Evolutionary conservation across 2,113 vertebrate genomes (phyloP).

Genomic region (Chloropsis cyanopogon): DNA sequence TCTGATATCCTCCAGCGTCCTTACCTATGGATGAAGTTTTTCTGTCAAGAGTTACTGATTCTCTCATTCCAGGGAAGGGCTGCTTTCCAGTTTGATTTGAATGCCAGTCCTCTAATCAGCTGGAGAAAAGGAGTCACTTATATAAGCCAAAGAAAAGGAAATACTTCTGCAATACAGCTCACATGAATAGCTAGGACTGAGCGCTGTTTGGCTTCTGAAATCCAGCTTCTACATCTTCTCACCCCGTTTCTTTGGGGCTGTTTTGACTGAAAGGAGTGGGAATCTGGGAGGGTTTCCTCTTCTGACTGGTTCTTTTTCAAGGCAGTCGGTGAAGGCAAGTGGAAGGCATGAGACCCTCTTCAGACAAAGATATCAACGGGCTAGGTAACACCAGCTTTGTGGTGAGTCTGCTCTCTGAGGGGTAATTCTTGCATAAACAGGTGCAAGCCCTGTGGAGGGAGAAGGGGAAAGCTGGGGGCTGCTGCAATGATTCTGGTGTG

Average conservation of each 20-base stretch:
- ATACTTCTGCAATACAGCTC: conserved; percentile 9
- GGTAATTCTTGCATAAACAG: background rate
- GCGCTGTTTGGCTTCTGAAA: background rate
- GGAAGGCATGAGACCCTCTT: conserved; percentile 31
- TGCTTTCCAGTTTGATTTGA: background rate
- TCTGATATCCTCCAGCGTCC: background rate
- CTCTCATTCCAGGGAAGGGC: background rate
- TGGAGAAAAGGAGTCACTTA: conserved; percentile 39
- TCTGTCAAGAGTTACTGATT: background rate
- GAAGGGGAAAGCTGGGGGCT: background rate
- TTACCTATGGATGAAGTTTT: background rate
- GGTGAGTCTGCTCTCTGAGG: conserved; percentile 55
- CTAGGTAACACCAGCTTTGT: conserved; percentile 48
- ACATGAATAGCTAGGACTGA: conserved; percentile 32
- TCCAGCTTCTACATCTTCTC: background rate
- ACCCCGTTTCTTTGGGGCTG: background rate
- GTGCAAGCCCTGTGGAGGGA: background rate
- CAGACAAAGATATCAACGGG: conserved; percentile 45
- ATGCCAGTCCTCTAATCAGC: background rate
- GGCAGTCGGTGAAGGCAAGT: background rate
- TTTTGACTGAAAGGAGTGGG: background rate
- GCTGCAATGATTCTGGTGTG: background rate
- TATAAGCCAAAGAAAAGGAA: conserved; percentile 25
- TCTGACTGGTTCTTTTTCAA: conserved; percentile 12
- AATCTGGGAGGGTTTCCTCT: background rate